A percentile compares a stretch with the other conserved stretches of the same genome.
Evolutionary conservation across 2,888 invertebrate genomes (phyloP).

Genomic region (Formica aserva): DNA sequence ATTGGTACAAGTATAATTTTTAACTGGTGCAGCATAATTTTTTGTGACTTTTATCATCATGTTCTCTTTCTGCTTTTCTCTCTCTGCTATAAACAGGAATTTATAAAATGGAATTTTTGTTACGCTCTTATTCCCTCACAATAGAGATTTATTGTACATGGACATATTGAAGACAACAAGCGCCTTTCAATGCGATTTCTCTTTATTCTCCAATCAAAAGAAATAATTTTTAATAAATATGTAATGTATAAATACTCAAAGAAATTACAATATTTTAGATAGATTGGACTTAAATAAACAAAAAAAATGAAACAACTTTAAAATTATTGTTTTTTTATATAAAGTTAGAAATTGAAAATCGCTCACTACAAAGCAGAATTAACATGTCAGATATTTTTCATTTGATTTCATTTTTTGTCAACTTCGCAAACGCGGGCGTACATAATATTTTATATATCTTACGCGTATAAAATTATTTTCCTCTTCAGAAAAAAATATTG

Average conservation of each 20-base stretch:
- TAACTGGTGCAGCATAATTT: slow-evolving; percentile 28
- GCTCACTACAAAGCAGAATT: not conserved
- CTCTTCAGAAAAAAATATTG: not conserved
- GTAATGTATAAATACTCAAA: not conserved
- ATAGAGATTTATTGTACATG: slow-evolving; percentile 8
- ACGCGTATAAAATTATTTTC: not conserved
- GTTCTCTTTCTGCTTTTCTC: not conserved
- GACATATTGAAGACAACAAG: not conserved
- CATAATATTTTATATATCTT: not conserved
- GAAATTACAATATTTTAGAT: not conserved
- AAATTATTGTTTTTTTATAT: not conserved
- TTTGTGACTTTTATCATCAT: slow-evolving; percentile 9
- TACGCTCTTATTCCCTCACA: not conserved
- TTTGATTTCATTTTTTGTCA: not conserved
- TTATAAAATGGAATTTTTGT: slow-evolving; percentile 23
- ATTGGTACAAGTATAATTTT: slow-evolving; percentile 48
- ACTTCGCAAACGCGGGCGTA: not conserved
- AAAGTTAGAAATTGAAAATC: not conserved
- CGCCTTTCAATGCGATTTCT: not conserved
- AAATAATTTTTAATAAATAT: slow-evolving; percentile 4
- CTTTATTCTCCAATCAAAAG: not conserved
- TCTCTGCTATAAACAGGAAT: not conserved
- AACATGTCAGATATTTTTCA: not conserved
- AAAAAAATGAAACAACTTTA: not conserved
- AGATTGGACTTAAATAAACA: not conserved